Base-by-base conservation (phyloP, 1,140 invertebrate genomes). In the Megalonaias nervosa region DNA sequence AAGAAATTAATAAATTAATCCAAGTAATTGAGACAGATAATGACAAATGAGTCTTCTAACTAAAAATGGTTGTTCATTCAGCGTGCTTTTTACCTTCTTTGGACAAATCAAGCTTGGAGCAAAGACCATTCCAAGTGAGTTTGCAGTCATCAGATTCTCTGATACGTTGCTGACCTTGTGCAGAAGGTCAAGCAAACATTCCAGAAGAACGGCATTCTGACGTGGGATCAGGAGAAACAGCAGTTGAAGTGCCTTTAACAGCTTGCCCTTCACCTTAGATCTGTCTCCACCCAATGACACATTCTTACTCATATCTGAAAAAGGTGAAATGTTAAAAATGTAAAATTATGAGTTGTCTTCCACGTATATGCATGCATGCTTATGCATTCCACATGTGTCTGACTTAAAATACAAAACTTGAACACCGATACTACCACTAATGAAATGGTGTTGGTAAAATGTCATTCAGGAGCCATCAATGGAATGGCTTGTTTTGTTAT, bases 51-150 rank as follows among this genome's bases (percentile, higher is more conserved):
- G 31, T 31, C 31, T 31, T 31, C 1, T 31, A 31, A 31, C 31
- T 31, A 5, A 31, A n/a, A n/a, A n/a, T n/a, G n/a, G n/a, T n/a
- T n/a, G n/a, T n/a, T n/a, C n/a, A n/a, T 31, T 31, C 31, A 31
- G 31, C 31, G 5, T 31, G 31, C 5, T 2, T 31, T 31, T 59
- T 90, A 94, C 93, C 91, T 97, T 97, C 87, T 96, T 92, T 0
- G 96, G 96, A 88, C 96, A 97, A 74, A 98, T 91, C n/a, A 98
- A 91, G 90, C 97, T 96, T 1, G 96, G 96, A 6, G 97, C 96
- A 87, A 98, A 98, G 80, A 98, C 91, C 59, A 96, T 97, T 4
- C 96, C 96, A 26, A 98, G 92, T 81, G 95, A 97, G 67, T 95
- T 93, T 2, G 96, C 93, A 21, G 95, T 95, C 97, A 98, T 98